Percentiles rank a stretch among this genome's conserved stretches.
phyloP scores from a whole-genome alignment of 2,888 invertebrate species.

The Frankliniella fusca region DNA sequence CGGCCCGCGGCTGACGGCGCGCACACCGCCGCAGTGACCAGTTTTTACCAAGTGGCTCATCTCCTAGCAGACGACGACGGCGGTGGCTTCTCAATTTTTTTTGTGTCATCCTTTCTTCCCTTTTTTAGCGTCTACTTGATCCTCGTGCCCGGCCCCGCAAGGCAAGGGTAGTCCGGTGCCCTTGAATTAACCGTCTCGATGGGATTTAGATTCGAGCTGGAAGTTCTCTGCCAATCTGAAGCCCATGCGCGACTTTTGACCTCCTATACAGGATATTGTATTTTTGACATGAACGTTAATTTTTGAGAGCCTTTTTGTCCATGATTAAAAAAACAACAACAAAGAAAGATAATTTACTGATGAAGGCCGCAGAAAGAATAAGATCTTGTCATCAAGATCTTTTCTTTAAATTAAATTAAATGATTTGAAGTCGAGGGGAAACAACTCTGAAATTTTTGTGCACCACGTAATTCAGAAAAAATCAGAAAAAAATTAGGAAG shows the following conservation, averaged over 20 bases:
- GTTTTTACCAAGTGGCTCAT: background rate
- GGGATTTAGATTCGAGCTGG: too few species aligned
- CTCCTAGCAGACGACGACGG: background rate
- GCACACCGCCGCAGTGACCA: background rate
- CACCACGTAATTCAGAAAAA: too few species aligned
- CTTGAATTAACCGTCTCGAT: background rate
- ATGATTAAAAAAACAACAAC: background rate
- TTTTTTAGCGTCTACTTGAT: background rate
- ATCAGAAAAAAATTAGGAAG: too few species aligned
- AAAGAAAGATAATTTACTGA: too few species aligned
- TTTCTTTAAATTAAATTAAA: too few species aligned
- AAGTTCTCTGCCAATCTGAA: too few species aligned
- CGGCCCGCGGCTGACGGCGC: background rate
- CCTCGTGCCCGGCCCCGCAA: background rate
- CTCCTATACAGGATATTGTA: background rate
- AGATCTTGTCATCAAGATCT: too few species aligned
- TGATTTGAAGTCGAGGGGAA: too few species aligned
- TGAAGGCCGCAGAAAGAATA: too few species aligned
- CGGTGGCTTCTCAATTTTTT: background rate
- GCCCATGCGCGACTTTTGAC: too few species aligned
- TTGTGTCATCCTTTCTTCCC: background rate
- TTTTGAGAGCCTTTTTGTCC: background rate
- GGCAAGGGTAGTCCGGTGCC: background rate
- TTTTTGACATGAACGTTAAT: background rate
- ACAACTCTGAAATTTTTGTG: too few species aligned